Evolutionary conservation across 2,797 vertebrate genomes (phyloP), one percentile per base, ranked within the genome.

Genomic region (Loriculus beryllinus): DNA sequence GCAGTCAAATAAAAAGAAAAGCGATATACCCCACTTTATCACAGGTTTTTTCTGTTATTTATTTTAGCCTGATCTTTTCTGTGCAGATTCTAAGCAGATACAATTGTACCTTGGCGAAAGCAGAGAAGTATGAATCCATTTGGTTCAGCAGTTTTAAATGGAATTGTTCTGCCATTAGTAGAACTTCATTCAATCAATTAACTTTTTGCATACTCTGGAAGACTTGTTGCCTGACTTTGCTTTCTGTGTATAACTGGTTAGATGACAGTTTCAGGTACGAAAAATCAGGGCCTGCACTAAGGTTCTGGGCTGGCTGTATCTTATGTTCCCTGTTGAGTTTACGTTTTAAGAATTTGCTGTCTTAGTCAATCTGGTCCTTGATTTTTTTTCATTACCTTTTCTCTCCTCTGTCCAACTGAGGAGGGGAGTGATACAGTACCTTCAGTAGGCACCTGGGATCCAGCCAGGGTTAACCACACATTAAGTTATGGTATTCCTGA

Each of bases 1-100:
- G 42, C 35, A 56, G 47, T 87, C 79, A 81, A 81, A 75, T 69
- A 76, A 72, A 93, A 89, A 94, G 78, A 62, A 78, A 95, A 89
- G 42, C 6, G 17, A 63, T 85, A 92, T 16, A n/a, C 8, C 39
- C 14, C 14, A 20, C 67, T 74, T 86, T 86, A 69, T 85, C 72
- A 22, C 28, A 59, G 28, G 4, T 75, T 92, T 93, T 89, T 94
- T 59, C 86, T 0, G 0, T 85, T 6, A 33, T 42, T 82, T 77
- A 82, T 84, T 92, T 83, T 57, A 63, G 19, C 72, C 65, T 51
- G 20, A 59, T 94, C 69, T 87, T 74, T 91, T 42, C 69, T 92
- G 3, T 85, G 43, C 49, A 47, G 70, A 70, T 59, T 64, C 51
- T 52, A 29, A 87, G 65, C 14, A 89, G 79, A 75, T 75, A 48